Evolutionary conservation across 1,140 invertebrate species (phyloP).

Genomic region (Bombus consobrinus): DNA sequence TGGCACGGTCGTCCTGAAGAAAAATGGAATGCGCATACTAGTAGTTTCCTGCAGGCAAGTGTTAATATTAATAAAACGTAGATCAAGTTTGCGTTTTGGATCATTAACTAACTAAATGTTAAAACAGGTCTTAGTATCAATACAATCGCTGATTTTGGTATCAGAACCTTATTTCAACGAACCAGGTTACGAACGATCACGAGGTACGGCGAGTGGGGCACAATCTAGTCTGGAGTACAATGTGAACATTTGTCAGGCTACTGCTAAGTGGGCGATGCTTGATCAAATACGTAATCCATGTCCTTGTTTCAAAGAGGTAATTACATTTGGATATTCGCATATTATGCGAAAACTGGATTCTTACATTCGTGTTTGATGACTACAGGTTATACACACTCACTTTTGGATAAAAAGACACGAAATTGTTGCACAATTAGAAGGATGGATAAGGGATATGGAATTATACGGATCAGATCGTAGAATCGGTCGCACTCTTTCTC

Average conservation of each 20-base stretch:
- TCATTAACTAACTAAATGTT: background rate
- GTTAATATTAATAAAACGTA: background rate
- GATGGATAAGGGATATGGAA: conserved; percentile 95
- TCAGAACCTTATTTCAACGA: conserved; percentile 99
- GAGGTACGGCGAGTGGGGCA: conserved; percentile 93
- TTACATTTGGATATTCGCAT: background rate
- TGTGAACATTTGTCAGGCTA: conserved; percentile 97
- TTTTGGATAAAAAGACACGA: conserved; percentile 97
- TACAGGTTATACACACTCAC: conserved; percentile 94
- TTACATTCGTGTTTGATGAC: too few species aligned
- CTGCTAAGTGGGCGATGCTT: conserved; percentile 97
- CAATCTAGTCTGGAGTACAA: conserved; percentile 96
- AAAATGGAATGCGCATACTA: conserved; percentile 98
- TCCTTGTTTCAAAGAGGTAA: conserved; percentile 95
- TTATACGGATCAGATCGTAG: conserved; percentile 88
- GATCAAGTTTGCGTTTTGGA: background rate
- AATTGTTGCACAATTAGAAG: conserved; percentile 93
- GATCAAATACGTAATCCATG: conserved; percentile 96
- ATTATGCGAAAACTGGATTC: background rate
- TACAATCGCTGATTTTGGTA: conserved; percentile 97
- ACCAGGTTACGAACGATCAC: conserved; percentile 96
- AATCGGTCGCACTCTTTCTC: conserved; percentile 88
- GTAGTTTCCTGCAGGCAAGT: conserved; percentile 95
- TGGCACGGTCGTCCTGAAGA: conserved; percentile 99
- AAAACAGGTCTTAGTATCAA: conserved; percentile 94